A percentile compares a stretch with the other conserved stretches of the same genome.
Conservation (phyloP, 2,113 vertebrate species). For the Brachypteracias leptosomus region DNA sequence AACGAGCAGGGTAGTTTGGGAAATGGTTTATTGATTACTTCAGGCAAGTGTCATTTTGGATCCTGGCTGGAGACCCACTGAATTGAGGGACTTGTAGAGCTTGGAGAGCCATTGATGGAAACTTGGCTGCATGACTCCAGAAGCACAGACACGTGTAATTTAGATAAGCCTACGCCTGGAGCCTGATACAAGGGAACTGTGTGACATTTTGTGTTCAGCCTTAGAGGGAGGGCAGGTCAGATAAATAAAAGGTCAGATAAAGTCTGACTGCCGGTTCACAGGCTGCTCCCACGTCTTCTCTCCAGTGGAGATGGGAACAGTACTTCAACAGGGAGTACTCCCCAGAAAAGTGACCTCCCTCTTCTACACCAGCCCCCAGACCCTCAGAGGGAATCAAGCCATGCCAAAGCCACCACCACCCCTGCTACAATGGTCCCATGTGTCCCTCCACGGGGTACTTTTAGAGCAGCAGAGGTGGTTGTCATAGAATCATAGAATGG, state of each 20-base stretch:
- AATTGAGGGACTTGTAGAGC: background rate
- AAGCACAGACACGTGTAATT: background rate
- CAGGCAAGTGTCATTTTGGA: background rate
- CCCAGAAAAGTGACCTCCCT: background rate
- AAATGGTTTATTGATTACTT: background rate
- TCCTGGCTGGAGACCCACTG: background rate
- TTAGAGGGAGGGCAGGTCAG: background rate
- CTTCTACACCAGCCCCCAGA: background rate
- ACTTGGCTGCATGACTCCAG: background rate
- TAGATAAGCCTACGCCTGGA: background rate
- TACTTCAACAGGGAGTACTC: background rate
- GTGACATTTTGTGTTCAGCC: background rate
- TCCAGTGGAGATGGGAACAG: background rate
- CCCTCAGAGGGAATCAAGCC: background rate
- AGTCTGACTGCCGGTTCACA: background rate
- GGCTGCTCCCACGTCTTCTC: background rate
- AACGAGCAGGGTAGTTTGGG: background rate
- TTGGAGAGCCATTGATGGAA: background rate
- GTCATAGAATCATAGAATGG: background rate
- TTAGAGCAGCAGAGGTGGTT: background rate
- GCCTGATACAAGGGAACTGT: background rate
- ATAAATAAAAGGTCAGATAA: slow-evolving; percentile 29
- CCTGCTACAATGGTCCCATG: rapidly evolving
- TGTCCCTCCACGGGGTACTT: background rate
- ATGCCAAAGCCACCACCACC: background rate